Percentiles rank a stretch among this genome's conserved stretches.
Evolutionary conservation across 2,888 invertebrate species (phyloP).

Genomic region (Hyppa rectilinea): DNA sequence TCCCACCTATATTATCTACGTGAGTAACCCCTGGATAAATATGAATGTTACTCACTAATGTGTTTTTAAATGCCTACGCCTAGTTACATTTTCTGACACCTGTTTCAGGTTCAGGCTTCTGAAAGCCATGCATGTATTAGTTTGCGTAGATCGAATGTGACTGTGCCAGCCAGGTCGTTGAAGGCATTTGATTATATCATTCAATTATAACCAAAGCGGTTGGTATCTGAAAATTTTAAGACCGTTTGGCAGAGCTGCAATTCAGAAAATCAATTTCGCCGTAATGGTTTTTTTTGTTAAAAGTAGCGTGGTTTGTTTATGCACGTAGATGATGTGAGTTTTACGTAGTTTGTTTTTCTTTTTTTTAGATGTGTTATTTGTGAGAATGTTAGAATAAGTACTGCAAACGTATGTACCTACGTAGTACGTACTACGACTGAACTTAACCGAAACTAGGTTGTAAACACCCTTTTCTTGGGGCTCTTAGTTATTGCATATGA

Average conservation of each 20-base stretch:
- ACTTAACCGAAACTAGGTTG: background rate
- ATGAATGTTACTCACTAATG: constrained; percentile 40
- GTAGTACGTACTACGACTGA: constrained; percentile 7
- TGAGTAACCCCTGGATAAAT: constrained; percentile 42
- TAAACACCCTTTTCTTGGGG: background rate
- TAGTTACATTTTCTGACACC: constrained; percentile 13
- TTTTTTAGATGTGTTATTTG: background rate
- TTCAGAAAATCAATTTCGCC: constrained; percentile 28
- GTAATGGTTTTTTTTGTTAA: constrained; percentile 14
- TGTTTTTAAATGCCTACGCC: constrained; percentile 19
- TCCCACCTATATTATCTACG: constrained; percentile 35
- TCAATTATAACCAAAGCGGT: constrained; percentile 15
- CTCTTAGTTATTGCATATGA: too few relatives aligned
- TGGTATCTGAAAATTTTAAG: constrained; percentile 8
- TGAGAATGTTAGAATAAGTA: background rate
- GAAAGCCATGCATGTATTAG: constrained; percentile 29
- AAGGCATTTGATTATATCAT: constrained; percentile 16
- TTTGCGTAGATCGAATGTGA: constrained; percentile 16
- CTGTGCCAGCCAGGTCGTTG: constrained; percentile 8
- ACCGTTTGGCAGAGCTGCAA: constrained; percentile 30
- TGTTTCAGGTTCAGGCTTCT: constrained; percentile 12
- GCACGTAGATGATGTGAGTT: constrained; percentile 24
- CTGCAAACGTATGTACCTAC: too few relatives aligned
- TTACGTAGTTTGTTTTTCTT: constrained; percentile 12
- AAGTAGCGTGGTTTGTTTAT: constrained; percentile 25